Evolutionary conservation across 2,797 vertebrate genomes (phyloP), one percentile per base, ranked within the genome.

Genomic region (Agapornis canus): DNA sequence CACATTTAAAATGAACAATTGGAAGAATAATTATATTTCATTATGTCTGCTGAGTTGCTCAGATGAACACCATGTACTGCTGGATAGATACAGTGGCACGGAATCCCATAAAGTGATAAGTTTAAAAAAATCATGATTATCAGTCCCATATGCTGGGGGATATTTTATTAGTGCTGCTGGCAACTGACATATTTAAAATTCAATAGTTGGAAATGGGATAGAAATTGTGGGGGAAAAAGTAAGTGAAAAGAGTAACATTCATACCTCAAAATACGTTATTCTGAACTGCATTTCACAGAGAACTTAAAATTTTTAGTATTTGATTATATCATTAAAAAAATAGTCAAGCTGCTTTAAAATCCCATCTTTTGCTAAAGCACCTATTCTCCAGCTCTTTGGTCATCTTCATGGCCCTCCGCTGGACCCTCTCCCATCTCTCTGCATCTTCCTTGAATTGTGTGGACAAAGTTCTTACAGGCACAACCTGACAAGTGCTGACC

Each of bases 1-100:
- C 96, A 89, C 56, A 84, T 96, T 97, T 95, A 84, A 96, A 96
- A 96, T 72, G 86, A 97, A 95, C 89, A 97, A 96, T 90, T 95
- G 84, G 93, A 96, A 95, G 78, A 86, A 94, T 90, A 97, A 96
- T 97, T 96, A 76, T 92, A 94, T 95, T 96, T 97, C 89, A 94
- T 96, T 97, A 95, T 92, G 85, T 93, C 92, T 96, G 32, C 52
- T 89, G 72, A 45, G 66, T 90, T 97, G 82, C 52, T 95, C 78
- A 84, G 87, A 95, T 71, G 82, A 97, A 75, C 35, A 60, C 26
- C 90, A 29, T 90, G 52, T 93, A 92, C 51, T 83, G 54, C 77
- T 92, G 68, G 61, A 95, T 86, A 94, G 56, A 61, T 40, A 75
- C 70, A 60, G 69, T 35, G 66, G 45, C 79, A 91, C 11, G 1